Evolutionary conservation across 92 coral and sea anemone genomes (phyloP), one percentile per base, ranked within the genome.

Genomic region (Zoanthus gigantus): DNA sequence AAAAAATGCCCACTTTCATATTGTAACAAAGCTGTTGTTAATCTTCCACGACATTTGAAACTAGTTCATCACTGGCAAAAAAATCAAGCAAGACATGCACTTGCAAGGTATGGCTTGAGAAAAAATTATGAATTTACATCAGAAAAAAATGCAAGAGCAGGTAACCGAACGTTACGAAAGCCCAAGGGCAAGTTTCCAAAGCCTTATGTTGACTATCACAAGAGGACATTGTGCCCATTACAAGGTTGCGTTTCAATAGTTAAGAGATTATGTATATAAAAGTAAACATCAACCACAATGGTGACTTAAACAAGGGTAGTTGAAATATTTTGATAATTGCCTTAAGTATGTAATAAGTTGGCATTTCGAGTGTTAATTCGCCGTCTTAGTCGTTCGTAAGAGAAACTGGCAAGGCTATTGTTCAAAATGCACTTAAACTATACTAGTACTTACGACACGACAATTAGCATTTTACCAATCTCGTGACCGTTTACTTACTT

Each of bases 41-140:
- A 85, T 37, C 88, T 84, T 50, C 88, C 88, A 47, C 52, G 88
- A 68, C 88, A 84, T 52, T 18, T 84, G 18, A 72, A 77, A 84
- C 11, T 9, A 6, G 80, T 72, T 10, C 88, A 84, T 50, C 9
- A 31, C 13, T 85, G 89, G 83, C 29, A 42, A 18, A 74, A 63
- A 86, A 60, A 6, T 42, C 57, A n/a, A 11, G 89, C 89, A 9
- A 73, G 18, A 54, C 71, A 67, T 50, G 85, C 47, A 15, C 18
- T 65, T 50, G 37, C 76, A 12, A 77, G 85, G 74, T 17, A 66
- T 48, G 60, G 34, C n/a, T 28, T 87, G 34, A 60, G 89, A 9
- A 86, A 46, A 45, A 18, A 86, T 46, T 86, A 86, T 45, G 31
- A 81, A 53, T 86, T 86, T 61, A 61, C 72, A 17, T 57, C 52